Evolutionary conservation across 2,888 invertebrate species (phyloP).

Genomic region (Agrotis ipsilon): DNA sequence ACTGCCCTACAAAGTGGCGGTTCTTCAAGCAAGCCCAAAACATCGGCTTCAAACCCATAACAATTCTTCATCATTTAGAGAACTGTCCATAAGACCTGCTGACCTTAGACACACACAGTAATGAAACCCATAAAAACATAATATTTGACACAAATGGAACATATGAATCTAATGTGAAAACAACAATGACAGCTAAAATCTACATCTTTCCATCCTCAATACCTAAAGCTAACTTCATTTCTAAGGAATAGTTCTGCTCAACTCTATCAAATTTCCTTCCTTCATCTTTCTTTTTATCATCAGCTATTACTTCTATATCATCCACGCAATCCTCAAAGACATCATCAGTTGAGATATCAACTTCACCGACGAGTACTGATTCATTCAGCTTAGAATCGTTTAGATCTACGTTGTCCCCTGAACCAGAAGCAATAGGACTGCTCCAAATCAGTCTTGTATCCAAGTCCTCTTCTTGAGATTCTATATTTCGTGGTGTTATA

Average conservation of each 20-base stretch:
- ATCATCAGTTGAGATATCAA: constrained; percentile 69
- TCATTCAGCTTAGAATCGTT: constrained; percentile 43
- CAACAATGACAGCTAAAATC: constrained; percentile 4
- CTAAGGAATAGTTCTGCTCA: constrained; percentile 82
- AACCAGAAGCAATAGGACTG: constrained; percentile 33
- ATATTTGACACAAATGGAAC: constrained; percentile 19
- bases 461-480: background rate
- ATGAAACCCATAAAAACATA: constrained; percentile 1
- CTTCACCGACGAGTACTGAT: constrained; percentile 43
- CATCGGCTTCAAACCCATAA: background rate
- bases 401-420: constrained; percentile 22
- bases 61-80: background rate
- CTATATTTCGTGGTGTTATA: constrained; percentile 17
- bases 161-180: background rate
- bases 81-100: background rate
- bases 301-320: constrained; percentile 56
- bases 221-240: constrained; percentile 85
- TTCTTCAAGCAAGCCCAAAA: no score
- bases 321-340: constrained; percentile 84
- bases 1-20: background rate
- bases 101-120: background rate
- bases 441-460: background rate
- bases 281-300: constrained; percentile 47
- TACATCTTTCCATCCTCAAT: constrained; percentile 68
- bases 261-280: constrained; percentile 69